Base-by-base conservation (phyloP, 35 echinoderm and acorn worm species). In the Apostichopus californicus region DNA sequence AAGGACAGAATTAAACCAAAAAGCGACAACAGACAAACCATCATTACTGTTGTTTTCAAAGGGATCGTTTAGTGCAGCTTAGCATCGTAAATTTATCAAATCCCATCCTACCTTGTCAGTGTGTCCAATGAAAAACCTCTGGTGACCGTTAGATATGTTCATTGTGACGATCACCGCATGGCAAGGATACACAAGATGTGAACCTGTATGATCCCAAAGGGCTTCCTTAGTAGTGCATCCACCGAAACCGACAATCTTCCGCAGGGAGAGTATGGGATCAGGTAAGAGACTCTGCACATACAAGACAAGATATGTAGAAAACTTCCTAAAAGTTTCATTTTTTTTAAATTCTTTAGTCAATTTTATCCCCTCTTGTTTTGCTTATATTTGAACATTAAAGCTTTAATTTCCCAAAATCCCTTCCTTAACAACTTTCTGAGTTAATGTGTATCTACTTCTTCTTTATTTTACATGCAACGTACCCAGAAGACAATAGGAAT, bases 41-140 rank as follows among this genome's bases (percentile, higher is more conserved):
- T 12, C 58, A 46, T 46, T 46, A 46, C 58, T 9, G 58, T 12
- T 61, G 58, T 61, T 61, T 61, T 61, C 12, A 61, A 61, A 61
- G 1, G 34, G 34, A 46, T 3, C 3, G 3, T 46, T 1, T 46
- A 46, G 2, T 46, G 2, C 34, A 0, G n/a, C 68, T 72, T 72
- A 4, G 1, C 68, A 72, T 72, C 1, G 5, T 3, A 72, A 12
- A 25, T 1, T 81, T 10, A 21, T 17, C 12, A 4, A 22, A 80
- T 73, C 12, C 9, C 83, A 54, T 5, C 18, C 56, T 91, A 95
- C 96, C 94, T 98, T 96, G 75, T 98, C 94, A 8, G 96, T 98
- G 85, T 98, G 96, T 26, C 96, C 96, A 52, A 98, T 94, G 57
- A 98, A 95, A 93, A 96, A 98, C 84, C 94, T 90, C 85, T 95